Evolutionary conservation across 2,113 vertebrate genomes (phyloP), one percentile per base, ranked within the genome.

Genomic region (Sturnus vulgaris): DNA sequence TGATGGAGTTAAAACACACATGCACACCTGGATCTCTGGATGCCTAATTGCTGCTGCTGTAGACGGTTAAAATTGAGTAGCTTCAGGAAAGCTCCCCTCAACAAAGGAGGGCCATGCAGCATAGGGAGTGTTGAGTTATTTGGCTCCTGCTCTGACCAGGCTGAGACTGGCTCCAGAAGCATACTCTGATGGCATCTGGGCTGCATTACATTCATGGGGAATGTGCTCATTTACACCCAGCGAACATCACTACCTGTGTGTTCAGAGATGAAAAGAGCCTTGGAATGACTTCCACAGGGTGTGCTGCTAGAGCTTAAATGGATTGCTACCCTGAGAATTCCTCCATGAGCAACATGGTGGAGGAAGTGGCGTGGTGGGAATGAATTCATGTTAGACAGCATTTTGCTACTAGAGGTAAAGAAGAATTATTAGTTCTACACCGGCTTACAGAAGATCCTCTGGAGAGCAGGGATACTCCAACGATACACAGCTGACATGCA

Each of bases 51-150:
- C 66, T 88, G 71, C 66, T 61, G 16, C 24, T 46, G 21, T 27
- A 37, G 24, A 59, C n/a, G 25, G 40, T 88, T 77, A 81, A 80
- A 82, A 81, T 0, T 18, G 11, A 82, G 39, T 21, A 55, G 42
- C 77, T 65, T 22, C 55, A 73, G 37, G 69, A 86, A 50, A 90
- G 3, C 18, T 66, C 35, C 56, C 39, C 68, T 56, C 22, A 78
- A 0, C 2, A 15, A 83, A 69, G 65, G 35, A 27, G 27, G 20
- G 33, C 53, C 14, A 49, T 0, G 2, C 22, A 52, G 33, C 49
- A 69, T 2, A 53, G 22, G 39, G 5, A 68, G 3, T 7, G 20
- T 52, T 68, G 65, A 93, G 57, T 61, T 68, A 7, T 35, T 79
- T 68, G 75, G 22, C 65, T 93, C 50, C 37, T 60, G 7, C 28